A percentile compares a stretch with the other conserved stretches of the same genome.
Conservation (phyloP, 1,140 invertebrate genomes). For the Drosophila nigromelanica region DNA sequence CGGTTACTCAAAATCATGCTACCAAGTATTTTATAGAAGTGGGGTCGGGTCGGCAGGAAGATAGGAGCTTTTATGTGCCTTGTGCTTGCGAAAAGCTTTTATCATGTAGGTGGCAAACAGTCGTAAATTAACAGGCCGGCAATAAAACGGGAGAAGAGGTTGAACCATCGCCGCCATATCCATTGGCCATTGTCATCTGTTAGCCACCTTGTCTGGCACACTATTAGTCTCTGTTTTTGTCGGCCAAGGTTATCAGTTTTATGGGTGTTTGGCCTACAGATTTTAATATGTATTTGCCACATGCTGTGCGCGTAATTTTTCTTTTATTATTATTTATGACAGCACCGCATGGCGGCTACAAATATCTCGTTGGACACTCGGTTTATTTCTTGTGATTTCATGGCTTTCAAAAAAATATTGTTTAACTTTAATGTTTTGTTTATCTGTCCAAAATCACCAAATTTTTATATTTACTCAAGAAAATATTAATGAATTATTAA, state of each 20-base stretch:
- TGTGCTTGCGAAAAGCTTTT: conserved; percentile 68
- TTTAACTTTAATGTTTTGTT: too few species aligned
- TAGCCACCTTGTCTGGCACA: background rate
- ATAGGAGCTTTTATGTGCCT: conserved; percentile 51
- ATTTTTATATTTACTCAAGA: too few species aligned
- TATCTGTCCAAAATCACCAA: too few species aligned
- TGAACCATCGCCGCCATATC: conserved; percentile 10
- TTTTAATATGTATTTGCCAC: conserved; percentile 59
- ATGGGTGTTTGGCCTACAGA: conserved; percentile 69
- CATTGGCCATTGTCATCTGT: conserved; percentile 60
- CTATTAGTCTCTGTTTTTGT: conserved; percentile 12
- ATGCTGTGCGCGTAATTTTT: conserved; percentile 50
- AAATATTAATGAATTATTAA: too few species aligned
- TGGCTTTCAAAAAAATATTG: background rate
- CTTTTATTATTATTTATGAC: conserved; percentile 56
- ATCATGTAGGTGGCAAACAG: conserved; percentile 78
- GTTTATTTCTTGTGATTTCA: background rate
- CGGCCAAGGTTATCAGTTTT: conserved; percentile 78
- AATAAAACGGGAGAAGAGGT: conserved; percentile 40
- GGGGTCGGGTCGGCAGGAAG: background rate
- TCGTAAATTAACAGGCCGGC: conserved; percentile 72
- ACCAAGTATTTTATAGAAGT: background rate
- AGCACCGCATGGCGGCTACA: conserved; percentile 30
- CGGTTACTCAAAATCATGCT: conserved; percentile 77
- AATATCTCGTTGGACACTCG: conserved; percentile 25